Evolutionary conservation across 2,797 vertebrate genomes (phyloP).

Genomic region (Pipistrellus pipistrellus): DNA sequence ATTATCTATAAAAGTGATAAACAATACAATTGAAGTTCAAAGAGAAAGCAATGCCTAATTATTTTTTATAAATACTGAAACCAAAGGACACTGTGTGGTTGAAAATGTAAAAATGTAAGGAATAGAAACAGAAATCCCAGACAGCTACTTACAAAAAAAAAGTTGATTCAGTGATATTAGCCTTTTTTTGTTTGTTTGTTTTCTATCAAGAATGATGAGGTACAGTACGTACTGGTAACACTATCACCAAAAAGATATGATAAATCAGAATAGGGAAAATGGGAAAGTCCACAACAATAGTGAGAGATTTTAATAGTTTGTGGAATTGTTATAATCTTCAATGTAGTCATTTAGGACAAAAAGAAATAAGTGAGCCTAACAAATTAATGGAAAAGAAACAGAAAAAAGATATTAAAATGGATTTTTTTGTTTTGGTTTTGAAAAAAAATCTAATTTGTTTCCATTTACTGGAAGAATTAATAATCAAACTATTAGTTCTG

Average conservation of each 20-base stretch:
- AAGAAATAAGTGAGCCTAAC: not conserved
- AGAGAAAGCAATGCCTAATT: not conserved
- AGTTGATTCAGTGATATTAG: not conserved
- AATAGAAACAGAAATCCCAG: not conserved
- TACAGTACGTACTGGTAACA: not conserved
- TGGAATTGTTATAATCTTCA: not conserved
- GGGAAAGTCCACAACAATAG: not conserved
- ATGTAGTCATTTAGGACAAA: slow-evolving; percentile 1
- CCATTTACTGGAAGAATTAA: not conserved
- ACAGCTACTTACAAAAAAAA: not conserved
- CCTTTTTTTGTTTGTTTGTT: not conserved
- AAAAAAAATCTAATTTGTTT: slow-evolving; percentile 18
- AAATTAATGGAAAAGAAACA: not conserved
- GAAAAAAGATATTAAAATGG: not conserved
- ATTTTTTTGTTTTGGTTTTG: slow-evolving; percentile 19
- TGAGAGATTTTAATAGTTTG: not conserved
- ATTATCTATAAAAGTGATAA: slow-evolving; percentile 4
- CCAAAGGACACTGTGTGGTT: not conserved
- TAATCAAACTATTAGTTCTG: not conserved
- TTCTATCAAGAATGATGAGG: not conserved
- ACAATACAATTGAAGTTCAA: not conserved
- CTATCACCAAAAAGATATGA: not conserved
- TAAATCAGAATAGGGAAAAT: not conserved
- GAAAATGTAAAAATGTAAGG: not conserved
- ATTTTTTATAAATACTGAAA: slow-evolving; percentile 11